These are phyloP conservation scores for Rynchops niger DNA, from an alignment of 2,113 vertebrate species.

Conservation along the genomic window DNA sequence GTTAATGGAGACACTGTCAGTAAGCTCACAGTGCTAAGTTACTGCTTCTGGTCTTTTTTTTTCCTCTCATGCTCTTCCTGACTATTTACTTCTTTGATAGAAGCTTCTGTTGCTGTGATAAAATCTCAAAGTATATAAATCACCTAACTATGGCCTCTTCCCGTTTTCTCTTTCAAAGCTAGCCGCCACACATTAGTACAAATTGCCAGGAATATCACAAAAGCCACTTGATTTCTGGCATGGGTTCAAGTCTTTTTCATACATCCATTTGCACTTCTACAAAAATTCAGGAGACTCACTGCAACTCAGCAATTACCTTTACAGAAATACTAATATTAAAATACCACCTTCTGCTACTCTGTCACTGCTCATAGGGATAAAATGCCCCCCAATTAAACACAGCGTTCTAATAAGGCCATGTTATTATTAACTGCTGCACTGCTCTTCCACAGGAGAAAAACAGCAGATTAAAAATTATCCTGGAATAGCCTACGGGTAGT, in stretches of 20 bases:
- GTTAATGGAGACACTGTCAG: neutral
- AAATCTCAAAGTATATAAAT: neutral
- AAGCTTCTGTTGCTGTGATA: neutral
- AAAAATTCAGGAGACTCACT: neutral
- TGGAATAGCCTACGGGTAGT: neutral
- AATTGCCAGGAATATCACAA: neutral
- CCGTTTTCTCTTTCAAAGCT: neutral
- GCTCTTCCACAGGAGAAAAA: constrained; percentile 5
- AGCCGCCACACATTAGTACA: neutral
- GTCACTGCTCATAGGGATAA: constrained; percentile 23
- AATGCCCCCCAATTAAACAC: constrained; percentile 25
- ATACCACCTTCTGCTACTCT: constrained; percentile 4
- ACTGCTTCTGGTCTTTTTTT: neutral
- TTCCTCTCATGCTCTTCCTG: neutral
- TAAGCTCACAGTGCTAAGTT: neutral
- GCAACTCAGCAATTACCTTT: neutral
- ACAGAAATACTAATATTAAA: constrained; percentile 12
- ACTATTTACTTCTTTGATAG: neutral
- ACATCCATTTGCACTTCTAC: neutral
- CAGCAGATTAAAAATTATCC: constrained; percentile 11
- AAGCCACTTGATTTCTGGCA: neutral
- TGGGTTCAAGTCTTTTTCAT: neutral
- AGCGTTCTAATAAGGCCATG: constrained; percentile 31
- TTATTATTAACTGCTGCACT: constrained; percentile 27
- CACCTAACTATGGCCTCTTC: neutral